Percentiles rank a stretch among this genome's conserved stretches.
These are phyloP conservation scores for Poliocrania exsul DNA, from an alignment of 2,797 vertebrate species.

Conservation along the genomic window DNA sequence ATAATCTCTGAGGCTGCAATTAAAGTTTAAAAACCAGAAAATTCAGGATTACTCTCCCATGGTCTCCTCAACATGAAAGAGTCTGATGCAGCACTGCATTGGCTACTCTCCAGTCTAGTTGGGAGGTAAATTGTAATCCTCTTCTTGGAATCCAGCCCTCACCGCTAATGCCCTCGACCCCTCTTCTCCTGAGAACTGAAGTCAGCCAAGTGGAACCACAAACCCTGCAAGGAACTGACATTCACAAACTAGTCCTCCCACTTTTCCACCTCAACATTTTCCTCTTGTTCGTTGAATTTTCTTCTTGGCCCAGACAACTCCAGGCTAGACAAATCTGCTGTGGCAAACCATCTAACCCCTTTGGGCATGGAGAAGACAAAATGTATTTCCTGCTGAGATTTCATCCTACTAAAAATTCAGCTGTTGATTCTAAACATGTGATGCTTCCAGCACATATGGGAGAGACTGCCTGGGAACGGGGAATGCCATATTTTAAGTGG, in stretches of 20 bases:
- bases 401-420: neutral
- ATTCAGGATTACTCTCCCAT: constrained; percentile 31
- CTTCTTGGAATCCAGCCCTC: constrained; percentile 20
- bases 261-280: neutral
- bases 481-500: neutral
- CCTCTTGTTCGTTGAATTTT: neutral
- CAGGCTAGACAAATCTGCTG: constrained; percentile 40
- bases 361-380: neutral
- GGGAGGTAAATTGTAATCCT: constrained; percentile 54
- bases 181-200: constrained; percentile 22
- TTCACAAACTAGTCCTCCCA: constrained; percentile 13
- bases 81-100: neutral
- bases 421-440: neutral
- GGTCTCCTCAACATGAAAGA: constrained; percentile 9
- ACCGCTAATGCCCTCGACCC: neutral
- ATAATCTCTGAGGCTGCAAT: constrained; percentile 5
- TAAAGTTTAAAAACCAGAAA: constrained; percentile 14
- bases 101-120: constrained; percentile 50
- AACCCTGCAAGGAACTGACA: neutral
- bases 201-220: constrained; percentile 55
- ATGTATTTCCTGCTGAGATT: constrained; percentile 9
- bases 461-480: neutral
- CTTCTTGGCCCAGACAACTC: neutral
- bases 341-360: constrained; percentile 1
- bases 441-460: neutral